Evolutionary conservation across 2,797 vertebrate species (phyloP), one percentile per base, ranked within the genome.

Genomic region (Leptatherina wallacei): DNA sequence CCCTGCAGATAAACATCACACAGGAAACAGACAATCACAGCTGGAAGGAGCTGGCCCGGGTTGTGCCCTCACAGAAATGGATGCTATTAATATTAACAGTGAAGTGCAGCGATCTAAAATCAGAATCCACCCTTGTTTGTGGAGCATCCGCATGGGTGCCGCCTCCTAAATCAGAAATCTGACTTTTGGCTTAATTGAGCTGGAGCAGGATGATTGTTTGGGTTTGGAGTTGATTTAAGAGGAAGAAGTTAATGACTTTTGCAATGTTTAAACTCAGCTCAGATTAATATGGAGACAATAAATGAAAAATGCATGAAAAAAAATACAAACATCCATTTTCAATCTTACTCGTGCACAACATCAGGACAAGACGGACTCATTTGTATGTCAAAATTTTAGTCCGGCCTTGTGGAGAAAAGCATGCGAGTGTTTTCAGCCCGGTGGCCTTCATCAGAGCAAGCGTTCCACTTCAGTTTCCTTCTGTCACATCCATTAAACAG

Each of bases 1-100:
- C 81, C 84, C 65, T 69, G 69, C 81, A 86, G 91, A 93, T 92
- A 86, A 80, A 86, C 76, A 93, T 92, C 91, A 67, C 57, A 73
- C 84, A 91, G 92, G 92, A 93, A 93, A 80, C 62, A 58, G 78
- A 86, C 73, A 78, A 90, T 91, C 81, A 77, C 85, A 85, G 87
- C 72, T 84, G 74, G 78, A 77, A 66, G 57, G 65, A 42, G 35
- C 20, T 14, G 10, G 56, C n/a, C 55, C 2, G 24, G 35, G 71
- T 51, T 65, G 24, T 63, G 59, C 78, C 78, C 63, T 78, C 29
- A 70, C 87, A 84, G 36, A 80, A 89, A 89, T 85, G 86, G 82
- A 5, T 32, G 40, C 74, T 73, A 82, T 87, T 88, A 80, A 87
- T 86, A 83, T 80, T 72, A 80, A 64, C 69, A 59, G 0, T 55